Base-by-base conservation (phyloP, 2,113 vertebrate species). In the Nicator chloris region DNA sequence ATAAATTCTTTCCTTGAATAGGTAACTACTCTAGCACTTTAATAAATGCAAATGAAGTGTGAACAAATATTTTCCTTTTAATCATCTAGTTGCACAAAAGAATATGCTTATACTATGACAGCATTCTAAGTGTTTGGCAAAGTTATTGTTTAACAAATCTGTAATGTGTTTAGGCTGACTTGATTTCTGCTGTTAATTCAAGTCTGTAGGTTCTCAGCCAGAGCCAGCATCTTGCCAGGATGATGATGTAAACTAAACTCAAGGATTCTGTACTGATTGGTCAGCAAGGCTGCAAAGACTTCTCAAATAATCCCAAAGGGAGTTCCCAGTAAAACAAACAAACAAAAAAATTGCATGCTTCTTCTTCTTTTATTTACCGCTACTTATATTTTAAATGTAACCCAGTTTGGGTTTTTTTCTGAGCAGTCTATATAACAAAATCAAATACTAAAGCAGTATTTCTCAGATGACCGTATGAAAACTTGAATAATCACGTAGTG, bases 11-110 rank as follows among this genome's bases (percentile, higher is more conserved):
- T 92, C 50, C 61, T 79, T 88, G 64, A 88, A 86, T 65, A 40
- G 80, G 20, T 91, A 93, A 68, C 61, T 51, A 50, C 54, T 85
- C 50, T 59, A 92, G 20, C 54, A 82, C 47, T 92, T 86, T 80
- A 93, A 94, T 88, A 95, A 93, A 95, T 90, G 83, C 59, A 92
- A 96, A 95, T 79, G 30, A 88, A 94, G 54, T 94, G 44, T 96
- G 90, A 96, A 93, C n/a, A 93, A 95, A 94, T 96, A 90, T 95
- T 96, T 94, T 82, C 47, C 54, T 93, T 96, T 92, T 90, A 96
- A 92, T 96, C 65, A 82, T 54, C 69, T 49, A 57, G 53, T 82
- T 93, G 30, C 44, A 77, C 10, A 11, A 86, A 96, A 65, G 31
- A 91, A 91, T 85, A 88, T 95, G 90, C 76, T 94, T 86, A 90